These are phyloP conservation scores for Talpa occidentalis DNA, from an alignment of 2,113 vertebrate species.

Conservation along the genomic window DNA sequence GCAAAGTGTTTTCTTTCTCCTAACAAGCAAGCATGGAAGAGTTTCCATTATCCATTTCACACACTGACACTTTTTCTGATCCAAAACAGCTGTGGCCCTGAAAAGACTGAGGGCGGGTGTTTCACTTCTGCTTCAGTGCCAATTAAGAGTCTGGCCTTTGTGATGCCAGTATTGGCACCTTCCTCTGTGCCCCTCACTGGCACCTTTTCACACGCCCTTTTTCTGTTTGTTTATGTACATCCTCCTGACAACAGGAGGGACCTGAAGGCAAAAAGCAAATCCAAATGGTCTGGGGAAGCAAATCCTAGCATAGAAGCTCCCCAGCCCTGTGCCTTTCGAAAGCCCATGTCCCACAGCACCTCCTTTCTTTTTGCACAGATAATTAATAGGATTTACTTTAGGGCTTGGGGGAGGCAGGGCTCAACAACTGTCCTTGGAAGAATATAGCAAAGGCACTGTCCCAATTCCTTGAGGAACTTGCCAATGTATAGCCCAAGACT, in stretches of 20 bases:
- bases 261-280: not conserved
- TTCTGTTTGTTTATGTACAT: constrained; percentile 53
- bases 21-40: constrained; percentile 19
- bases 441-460: not conserved
- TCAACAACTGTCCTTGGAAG: not conserved
- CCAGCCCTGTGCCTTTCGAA: not conserved
- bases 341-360: not conserved
- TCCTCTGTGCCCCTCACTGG: constrained; percentile 42
- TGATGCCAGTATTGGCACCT: constrained; percentile 26
- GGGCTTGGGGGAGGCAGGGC: accelerated
- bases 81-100: constrained; percentile 63
- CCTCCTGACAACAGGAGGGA: constrained; percentile 51
- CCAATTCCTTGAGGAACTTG: not conserved
- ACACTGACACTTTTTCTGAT: constrained; percentile 46
- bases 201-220: constrained; percentile 42
- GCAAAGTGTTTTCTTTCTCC: constrained; percentile 21
- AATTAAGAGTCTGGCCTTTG: constrained; percentile 27
- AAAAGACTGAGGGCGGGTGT: constrained; percentile 1
- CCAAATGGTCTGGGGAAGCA: constrained; percentile 5
- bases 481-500: not conserved
- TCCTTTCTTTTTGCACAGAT: not conserved
- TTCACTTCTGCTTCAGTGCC: constrained; percentile 21
- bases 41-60: constrained; percentile 10
- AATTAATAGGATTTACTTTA: not conserved
- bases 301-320: not conserved